Evolutionary conservation across 2,113 vertebrate genomes (phyloP).

Genomic region (Pedetes capensis): DNA sequence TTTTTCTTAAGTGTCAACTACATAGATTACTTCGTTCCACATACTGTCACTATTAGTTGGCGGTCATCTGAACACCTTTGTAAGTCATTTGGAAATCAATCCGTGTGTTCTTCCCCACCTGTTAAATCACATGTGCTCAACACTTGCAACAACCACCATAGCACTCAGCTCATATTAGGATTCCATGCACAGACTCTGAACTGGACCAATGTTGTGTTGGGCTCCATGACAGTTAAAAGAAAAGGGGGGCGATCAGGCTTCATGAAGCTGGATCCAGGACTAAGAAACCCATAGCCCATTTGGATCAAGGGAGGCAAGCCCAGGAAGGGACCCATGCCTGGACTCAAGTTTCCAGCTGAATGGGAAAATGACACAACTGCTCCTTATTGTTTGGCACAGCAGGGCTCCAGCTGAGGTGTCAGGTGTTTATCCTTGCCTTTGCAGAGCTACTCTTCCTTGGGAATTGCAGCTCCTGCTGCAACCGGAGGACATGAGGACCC

Average conservation of each 20-base stretch:
- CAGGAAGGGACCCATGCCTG: not conserved
- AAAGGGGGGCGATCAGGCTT: not conserved
- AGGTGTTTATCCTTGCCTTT: not conserved
- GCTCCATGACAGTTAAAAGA: not conserved
- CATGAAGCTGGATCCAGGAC: not conserved
- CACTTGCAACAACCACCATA: not conserved
- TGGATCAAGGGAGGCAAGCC: not conserved
- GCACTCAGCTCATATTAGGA: not conserved
- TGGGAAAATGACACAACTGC: not conserved
- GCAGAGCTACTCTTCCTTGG: not conserved
- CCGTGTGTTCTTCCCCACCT: not conserved
- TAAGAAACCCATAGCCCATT: not conserved
- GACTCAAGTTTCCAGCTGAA: not conserved
- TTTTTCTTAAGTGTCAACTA: not conserved
- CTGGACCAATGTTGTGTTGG: not conserved
- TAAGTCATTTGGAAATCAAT: not conserved
- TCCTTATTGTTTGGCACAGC: not conserved
- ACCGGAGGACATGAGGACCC: not conserved
- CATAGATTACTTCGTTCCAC: not conserved
- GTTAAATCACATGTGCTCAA: not conserved
- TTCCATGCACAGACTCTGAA: not conserved
- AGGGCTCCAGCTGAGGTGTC: not conserved
- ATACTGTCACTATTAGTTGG: not conserved
- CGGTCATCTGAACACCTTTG: not conserved
- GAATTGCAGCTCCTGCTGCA: not conserved